These are phyloP conservation scores for Neotoxoptera formosana DNA, from an alignment of 1,140 invertebrate genomes.

Conservation along the genomic window DNA sequence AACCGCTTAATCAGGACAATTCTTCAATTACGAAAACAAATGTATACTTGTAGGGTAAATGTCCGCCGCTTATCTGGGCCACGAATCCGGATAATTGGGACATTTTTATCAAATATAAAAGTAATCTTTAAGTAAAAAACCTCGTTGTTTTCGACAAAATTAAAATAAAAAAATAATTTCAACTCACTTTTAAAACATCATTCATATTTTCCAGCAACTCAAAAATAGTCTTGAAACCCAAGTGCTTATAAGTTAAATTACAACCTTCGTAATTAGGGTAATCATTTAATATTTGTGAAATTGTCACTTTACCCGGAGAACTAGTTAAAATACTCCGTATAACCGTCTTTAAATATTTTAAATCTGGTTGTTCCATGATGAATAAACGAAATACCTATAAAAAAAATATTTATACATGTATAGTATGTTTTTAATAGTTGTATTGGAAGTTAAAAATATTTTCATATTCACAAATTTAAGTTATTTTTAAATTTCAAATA, in stretches of 20 bases:
- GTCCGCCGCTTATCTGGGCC: no score
- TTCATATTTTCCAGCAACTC: constrained; percentile 28
- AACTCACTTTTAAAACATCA: constrained; percentile 37
- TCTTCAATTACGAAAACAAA: no score
- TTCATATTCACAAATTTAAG: neutral
- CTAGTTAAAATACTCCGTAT: constrained; percentile 30
- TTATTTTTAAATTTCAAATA: neutral
- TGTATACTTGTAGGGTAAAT: no score
- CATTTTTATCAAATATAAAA: no score
- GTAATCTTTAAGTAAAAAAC: no score
- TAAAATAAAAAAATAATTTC: no score
- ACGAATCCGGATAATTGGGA: no score
- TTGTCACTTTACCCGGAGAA: neutral
- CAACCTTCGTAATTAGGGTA: neutral
- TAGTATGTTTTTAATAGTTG: neutral
- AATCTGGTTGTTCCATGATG: neutral
- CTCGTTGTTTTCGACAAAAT: no score
- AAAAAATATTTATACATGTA: neutral
- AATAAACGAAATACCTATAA: neutral
- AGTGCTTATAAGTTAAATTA: neutral
- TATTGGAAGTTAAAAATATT: neutral
- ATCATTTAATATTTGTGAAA: neutral
- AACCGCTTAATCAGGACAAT: no score
- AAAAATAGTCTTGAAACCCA: neutral
- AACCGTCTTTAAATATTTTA: neutral